These are phyloP conservation scores for Agelastica alni DNA, from an alignment of 2,888 invertebrate genomes.

Conservation along the genomic window DNA sequence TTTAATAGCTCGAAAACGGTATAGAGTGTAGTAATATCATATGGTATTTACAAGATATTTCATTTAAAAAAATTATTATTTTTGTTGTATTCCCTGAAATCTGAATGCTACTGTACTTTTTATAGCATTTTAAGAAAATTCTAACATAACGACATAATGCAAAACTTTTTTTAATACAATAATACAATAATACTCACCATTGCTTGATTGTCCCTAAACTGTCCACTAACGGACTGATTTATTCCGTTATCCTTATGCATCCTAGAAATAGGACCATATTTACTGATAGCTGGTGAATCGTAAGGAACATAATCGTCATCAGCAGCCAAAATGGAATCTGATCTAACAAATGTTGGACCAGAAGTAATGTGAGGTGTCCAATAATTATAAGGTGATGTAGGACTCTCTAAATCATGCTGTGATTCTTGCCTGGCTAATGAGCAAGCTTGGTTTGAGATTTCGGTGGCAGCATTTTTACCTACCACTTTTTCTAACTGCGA, in stretches of 20 bases:
- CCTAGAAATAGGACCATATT: conserved; percentile 72
- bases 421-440: conserved; percentile 54
- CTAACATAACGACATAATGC: too few relatives aligned
- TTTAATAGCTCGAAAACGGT: too few relatives aligned
- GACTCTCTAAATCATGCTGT: conserved; percentile 50
- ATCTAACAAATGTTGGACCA: conserved; percentile 46
- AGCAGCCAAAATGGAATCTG: conserved; percentile 62
- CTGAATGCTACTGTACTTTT: too few relatives aligned
- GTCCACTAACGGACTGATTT: conserved; percentile 41
- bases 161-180: too few relatives aligned
- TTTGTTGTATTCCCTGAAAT: too few relatives aligned
- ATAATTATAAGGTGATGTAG: conserved; percentile 53
- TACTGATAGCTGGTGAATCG: conserved; percentile 67
- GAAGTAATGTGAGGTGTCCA: conserved; percentile 48
- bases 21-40: too few relatives aligned
- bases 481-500: conserved; percentile 66
- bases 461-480: conserved; percentile 57
- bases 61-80: too few relatives aligned
- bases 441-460: conserved; percentile 54
- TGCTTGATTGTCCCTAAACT: conserved; percentile 50
- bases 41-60: too few relatives aligned
- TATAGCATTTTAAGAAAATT: too few relatives aligned
- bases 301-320: conserved; percentile 72
- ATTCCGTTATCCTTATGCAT: conserved; percentile 50
- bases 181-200: conserved; percentile 45